These are phyloP conservation scores for Salminus brasiliensis DNA, from an alignment of 2,113 vertebrate genomes.

Conservation along the genomic window DNA sequence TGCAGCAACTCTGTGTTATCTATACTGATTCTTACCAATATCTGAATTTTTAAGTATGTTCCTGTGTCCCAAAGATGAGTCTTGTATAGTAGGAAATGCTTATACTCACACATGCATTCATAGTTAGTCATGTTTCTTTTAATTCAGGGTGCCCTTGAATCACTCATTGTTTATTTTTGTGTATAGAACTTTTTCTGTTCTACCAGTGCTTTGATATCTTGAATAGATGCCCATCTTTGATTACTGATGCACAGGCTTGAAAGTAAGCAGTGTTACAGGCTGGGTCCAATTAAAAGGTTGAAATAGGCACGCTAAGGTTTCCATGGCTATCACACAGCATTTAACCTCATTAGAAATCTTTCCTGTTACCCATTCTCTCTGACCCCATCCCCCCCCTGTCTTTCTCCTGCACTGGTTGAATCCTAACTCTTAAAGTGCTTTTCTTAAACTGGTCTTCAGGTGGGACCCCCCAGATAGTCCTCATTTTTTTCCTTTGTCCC, in stretches of 20 bases:
- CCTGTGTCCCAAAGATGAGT: background rate
- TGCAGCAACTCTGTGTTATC: too few species aligned
- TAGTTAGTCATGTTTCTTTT: background rate
- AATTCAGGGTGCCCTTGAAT: background rate
- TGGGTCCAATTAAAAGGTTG: conserved; percentile 34
- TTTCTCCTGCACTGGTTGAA: conserved; percentile 6
- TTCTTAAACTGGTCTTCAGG: background rate
- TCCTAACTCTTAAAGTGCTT: background rate
- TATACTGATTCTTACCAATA: too few species aligned
- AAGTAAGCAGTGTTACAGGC: conserved; percentile 18
- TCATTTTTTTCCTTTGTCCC: too few species aligned
- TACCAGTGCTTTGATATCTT: conserved; percentile 46
- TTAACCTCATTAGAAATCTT: conserved; percentile 22
- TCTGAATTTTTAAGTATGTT: too few species aligned
- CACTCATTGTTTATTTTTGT: background rate
- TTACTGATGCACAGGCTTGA: conserved; percentile 41
- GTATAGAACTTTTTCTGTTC: conserved; percentile 17
- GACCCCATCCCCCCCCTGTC: conserved; percentile 15
- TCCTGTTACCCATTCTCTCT: conserved; percentile 37
- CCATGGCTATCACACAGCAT: conserved; percentile 36
- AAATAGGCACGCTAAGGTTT: conserved; percentile 32
- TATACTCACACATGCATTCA: background rate
- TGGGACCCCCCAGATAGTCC: too few species aligned
- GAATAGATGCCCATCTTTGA: conserved; percentile 47
- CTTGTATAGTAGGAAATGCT: background rate